These are phyloP conservation scores for Ptychobarbus kaznakovi DNA, from an alignment of 2,797 vertebrate species.

Conservation along the genomic window DNA sequence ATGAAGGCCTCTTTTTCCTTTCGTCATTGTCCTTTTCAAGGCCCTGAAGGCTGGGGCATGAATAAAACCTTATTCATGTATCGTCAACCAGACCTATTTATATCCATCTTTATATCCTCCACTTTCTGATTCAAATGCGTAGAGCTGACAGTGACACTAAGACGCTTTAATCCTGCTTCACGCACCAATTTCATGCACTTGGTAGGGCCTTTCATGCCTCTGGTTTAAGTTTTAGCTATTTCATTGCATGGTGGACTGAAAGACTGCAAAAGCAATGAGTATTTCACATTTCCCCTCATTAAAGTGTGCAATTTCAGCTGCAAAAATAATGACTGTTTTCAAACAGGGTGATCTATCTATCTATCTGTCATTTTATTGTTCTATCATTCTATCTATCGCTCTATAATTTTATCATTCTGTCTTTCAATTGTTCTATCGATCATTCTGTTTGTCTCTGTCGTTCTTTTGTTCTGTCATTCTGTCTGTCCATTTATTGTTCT, in stretches of 20 bases:
- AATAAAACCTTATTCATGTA: conserved; percentile 35
- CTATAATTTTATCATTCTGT: not conserved
- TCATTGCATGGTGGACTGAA: conserved; percentile 13
- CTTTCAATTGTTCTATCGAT: not conserved
- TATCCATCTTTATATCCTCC: conserved; percentile 42
- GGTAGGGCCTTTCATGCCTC: conserved; percentile 9
- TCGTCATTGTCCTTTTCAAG: conserved; percentile 32
- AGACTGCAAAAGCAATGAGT: conserved; percentile 6
- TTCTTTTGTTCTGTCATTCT: not conserved
- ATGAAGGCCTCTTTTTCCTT: conserved; percentile 25
- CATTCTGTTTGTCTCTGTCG: not conserved
- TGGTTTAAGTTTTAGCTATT: conserved; percentile 26
- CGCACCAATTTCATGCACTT: conserved; percentile 44
- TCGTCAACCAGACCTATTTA: conserved; percentile 62
- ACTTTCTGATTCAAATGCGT: conserved; percentile 44
- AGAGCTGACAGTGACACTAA: conserved; percentile 49
- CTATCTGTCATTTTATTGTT: too few relatives aligned
- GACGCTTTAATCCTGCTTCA: conserved; percentile 54
- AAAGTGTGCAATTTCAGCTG: not conserved
- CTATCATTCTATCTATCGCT: not conserved
- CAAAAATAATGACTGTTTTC: not conserved
- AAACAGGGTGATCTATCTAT: not conserved
- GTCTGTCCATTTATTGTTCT: not conserved
- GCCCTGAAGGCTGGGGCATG: conserved; percentile 23
- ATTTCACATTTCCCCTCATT: not conserved